Evolutionary conservation across 2,113 vertebrate species (phyloP), one percentile per base, ranked within the genome.

Genomic region (Andinoacara biseriatus): DNA sequence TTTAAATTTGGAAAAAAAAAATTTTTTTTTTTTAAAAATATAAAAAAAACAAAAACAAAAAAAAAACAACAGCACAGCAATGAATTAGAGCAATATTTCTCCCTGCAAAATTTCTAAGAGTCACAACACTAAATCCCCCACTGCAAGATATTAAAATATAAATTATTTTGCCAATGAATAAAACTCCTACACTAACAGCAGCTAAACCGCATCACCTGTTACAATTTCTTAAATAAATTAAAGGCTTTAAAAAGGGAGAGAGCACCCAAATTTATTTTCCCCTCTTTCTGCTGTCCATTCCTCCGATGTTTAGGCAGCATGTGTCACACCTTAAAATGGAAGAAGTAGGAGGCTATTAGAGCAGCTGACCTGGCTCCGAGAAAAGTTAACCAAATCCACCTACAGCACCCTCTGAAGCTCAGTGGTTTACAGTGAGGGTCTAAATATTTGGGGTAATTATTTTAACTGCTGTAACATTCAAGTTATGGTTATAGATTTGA

Each of bases 191-290:
- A 90, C 91, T 89, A 87, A 81, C 84, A 80, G 84, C 82, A 58
- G 86, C 83, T 89, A 84, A 49, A 67, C 90, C 85, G 77, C 17
- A 56, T 90, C 84, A 95, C 93, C 91, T 87, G 90, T 87, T 94
- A 94, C 94, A 94, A 87, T 88, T 93, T 86, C 93, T 96, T 90
- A 89, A 96, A 97, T 96, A 97, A 96, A 97, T 95, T 96, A 95
- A 95, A 91, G 91, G 83, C 92, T 93, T 94, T 63, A 94, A 95
- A 46, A 5, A 95, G 94, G 61, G 46, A 79, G 49, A 84, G 52
- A 84, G 65, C 80, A 81, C 81, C 81, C 82, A 54, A 80, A 87
- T 78, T 77, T 35, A 17, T 38, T 29, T 11, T 22, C 31, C 54
- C 10, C 9, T 22, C 31, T 49, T 62, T 63, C 58, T 67, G 40